Base-by-base conservation (phyloP, 2,888 invertebrate species). In the Callinectes sapidus region DNA sequence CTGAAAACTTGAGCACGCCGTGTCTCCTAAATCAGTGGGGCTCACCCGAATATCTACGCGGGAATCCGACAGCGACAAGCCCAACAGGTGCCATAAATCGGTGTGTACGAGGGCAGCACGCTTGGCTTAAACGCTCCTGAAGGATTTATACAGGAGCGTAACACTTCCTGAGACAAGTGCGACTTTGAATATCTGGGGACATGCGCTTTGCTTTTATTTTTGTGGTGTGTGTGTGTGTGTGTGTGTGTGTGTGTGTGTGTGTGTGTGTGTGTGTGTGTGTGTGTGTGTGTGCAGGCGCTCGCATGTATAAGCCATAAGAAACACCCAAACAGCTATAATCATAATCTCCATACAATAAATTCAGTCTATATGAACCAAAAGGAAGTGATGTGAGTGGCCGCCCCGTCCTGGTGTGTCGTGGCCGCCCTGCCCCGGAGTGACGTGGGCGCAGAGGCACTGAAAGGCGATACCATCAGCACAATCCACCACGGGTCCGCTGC, bases 11-110 rank as follows among this genome's bases (percentile, higher is more conserved):
- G 81, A 81, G 81, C 35, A 81, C 32, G 10, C 32, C 2, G 3
- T 32, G 81, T 81, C 81, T 35, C 81, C 81, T 81, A 81, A 81
- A 81, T 81, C 81, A 81, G 35, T 81, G 81, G 81, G 13, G 35
- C 81, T 81, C 32, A 13, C 81, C 32, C 81, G 81, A 81, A 81
- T 81, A 81, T 81, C 81, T 81, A 35, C 81, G 35, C 71, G 28
- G 28, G 71, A 71, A 71, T 71, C 71, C 71, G 71, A 71, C 71
- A 71, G 71, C 71, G 71, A 71, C 71, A 71, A 71, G 71, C 71
- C 71, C 71, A 71, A 28, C n/a, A 71, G 71, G n/a, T 28, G n/a
- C 71, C 28, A 71, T 71, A 71, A 71, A 71, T 71, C 23, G 28
- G 71, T 71, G 1, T 71, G 71, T 71, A 71, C 18, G 28, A 28